These are phyloP conservation scores for Plumapathes pennacea DNA, from an alignment of 92 coral and sea anemone genomes.

Conservation along the genomic window DNA sequence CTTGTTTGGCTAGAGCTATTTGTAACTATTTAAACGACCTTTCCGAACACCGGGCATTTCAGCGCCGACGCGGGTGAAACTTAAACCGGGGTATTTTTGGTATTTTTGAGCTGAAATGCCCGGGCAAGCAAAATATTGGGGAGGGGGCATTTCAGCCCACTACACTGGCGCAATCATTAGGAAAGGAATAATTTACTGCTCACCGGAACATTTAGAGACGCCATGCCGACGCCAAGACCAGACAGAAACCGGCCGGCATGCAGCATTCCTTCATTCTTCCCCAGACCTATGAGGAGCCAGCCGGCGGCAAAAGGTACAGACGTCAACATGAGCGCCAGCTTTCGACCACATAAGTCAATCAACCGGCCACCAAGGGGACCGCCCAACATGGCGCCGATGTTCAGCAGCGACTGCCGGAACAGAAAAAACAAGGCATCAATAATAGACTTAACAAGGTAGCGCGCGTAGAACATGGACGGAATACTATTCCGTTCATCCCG, in stretches of 20 bases:
- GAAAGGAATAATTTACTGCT: constrained; percentile 29
- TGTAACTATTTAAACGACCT: too few species aligned
- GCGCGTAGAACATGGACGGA: too few species aligned
- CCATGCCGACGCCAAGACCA: constrained; percentile 85
- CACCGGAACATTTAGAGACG: constrained; percentile 83
- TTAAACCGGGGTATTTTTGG: too few species aligned
- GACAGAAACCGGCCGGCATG: constrained; percentile 74
- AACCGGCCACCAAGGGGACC: constrained; percentile 66
- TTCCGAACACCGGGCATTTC: too few species aligned
- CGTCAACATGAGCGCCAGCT: constrained; percentile 74
- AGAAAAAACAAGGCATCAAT: not conserved
- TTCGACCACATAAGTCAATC: constrained; percentile 80
- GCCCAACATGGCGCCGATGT: constrained; percentile 91
- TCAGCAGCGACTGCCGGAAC: constrained; percentile 63
- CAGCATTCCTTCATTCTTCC: constrained; percentile 42
- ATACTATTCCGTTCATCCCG: too few species aligned
- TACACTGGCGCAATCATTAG: too few species aligned
- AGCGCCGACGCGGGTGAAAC: too few species aligned
- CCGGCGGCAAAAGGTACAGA: constrained; percentile 77
- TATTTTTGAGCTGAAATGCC: too few species aligned
- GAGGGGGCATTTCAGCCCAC: too few species aligned
- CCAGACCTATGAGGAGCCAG: constrained; percentile 79
- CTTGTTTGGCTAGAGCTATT: too few species aligned
- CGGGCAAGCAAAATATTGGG: too few species aligned
- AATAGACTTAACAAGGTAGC: too few species aligned